Percentiles rank a stretch among this genome's conserved stretches.
These are phyloP conservation scores for Pachyuromys duprasi DNA, from an alignment of 2,797 vertebrate species.

Conservation along the genomic window DNA sequence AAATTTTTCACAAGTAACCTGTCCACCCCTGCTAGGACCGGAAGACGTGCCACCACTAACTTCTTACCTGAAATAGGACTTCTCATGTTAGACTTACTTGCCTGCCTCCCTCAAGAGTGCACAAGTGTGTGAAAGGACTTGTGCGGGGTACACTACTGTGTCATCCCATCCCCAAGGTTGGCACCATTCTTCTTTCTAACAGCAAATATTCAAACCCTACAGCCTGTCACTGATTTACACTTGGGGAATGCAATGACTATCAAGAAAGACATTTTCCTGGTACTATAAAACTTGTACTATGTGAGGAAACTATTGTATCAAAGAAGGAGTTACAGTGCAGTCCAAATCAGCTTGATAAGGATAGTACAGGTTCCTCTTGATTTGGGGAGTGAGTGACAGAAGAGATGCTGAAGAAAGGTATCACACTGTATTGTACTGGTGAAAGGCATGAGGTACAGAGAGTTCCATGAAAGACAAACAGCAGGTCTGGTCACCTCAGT, in stretches of 20 bases:
- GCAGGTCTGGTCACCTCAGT: background rate
- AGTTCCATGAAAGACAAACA: background rate
- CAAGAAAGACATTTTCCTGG: background rate
- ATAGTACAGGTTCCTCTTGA: background rate
- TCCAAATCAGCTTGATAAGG: background rate
- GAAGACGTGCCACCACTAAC: background rate
- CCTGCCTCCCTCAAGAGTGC: background rate
- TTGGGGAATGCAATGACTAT: background rate
- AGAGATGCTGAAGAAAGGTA: background rate
- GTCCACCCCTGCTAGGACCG: background rate
- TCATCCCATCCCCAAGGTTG: background rate
- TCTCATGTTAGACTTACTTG: background rate
- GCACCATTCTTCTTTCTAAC: background rate
- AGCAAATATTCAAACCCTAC: background rate
- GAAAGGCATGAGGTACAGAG: background rate
- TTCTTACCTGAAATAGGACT: background rate
- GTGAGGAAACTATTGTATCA: conserved; percentile 33
- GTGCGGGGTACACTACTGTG: background rate
- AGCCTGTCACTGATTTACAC: background rate
- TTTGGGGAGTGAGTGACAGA: background rate
- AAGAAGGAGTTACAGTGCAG: background rate
- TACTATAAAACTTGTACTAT: conserved; percentile 6
- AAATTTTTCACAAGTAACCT: background rate
- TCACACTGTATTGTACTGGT: background rate
- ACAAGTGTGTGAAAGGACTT: background rate